Conservation (phyloP, 2,113 vertebrate genomes). For the Scalopus aquaticus region DNA sequence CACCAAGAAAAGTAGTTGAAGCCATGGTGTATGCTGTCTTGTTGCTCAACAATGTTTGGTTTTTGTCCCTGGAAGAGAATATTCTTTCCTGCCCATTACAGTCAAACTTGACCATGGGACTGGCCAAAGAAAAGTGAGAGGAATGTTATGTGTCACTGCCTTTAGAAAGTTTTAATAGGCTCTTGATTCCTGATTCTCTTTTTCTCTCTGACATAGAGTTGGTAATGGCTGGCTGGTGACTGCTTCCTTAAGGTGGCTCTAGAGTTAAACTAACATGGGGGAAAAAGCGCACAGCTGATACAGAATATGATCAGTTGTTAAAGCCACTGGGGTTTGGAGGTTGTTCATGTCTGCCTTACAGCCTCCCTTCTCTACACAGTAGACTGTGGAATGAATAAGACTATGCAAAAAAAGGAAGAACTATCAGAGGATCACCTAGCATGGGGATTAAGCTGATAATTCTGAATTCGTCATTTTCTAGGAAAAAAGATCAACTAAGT, state of each 20-base stretch:
- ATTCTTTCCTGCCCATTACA: neutral
- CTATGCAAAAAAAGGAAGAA: neutral
- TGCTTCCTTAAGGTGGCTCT: neutral
- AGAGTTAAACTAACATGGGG: neutral
- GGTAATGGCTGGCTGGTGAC: neutral
- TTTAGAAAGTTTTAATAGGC: neutral
- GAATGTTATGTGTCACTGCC: neutral
- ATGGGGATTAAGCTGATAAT: neutral
- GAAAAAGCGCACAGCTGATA: neutral
- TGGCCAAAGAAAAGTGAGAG: neutral
- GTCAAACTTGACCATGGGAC: neutral
- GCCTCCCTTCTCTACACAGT: neutral
- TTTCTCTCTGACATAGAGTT: neutral
- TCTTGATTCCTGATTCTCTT: neutral
- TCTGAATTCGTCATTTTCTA: neutral
- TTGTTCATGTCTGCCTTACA: neutral
- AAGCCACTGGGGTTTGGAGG: neutral
- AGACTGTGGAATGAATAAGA: neutral
- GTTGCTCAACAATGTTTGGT: no score
- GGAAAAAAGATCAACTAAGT: neutral
- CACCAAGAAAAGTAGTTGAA: neutral
- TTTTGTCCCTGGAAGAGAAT: neutral
- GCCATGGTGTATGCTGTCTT: fast-evolving
- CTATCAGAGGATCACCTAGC: neutral
- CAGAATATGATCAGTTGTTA: neutral